Base-by-base conservation (phyloP, 2,113 vertebrate genomes). In the Harpagus bidentatus region DNA sequence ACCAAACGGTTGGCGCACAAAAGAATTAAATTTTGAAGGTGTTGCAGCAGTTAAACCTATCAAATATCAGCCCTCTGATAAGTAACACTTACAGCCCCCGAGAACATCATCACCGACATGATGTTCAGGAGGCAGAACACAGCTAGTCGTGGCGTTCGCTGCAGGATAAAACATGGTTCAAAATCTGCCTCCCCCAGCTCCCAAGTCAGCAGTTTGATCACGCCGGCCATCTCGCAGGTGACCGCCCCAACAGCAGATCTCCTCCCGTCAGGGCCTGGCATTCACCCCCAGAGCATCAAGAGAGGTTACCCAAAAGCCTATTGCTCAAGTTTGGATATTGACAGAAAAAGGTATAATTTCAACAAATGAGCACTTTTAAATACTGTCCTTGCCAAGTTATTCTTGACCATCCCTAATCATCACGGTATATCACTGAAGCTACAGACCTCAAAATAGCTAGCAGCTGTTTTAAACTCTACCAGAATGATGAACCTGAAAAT, bases 171-270 rank as follows among this genome's bases (percentile, higher is more conserved):
- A 66, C 3, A 50, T 2, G 7, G 52, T 5, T 91, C 34, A 71
- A 52, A 85, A 55, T 31, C 21, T 31, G 11, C 23, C 71, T 78
- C 20, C 23, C 11, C 47, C 55, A 67, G 32, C 38, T 81, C 47
- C 38, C 48, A 74, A 55, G 29, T 8, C 62, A 82, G 22, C 34
- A 50, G 29, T 34, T 69, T 20, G 56, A 48, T 72, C 47, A 38
- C 0, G 0, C 4, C 19, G 47, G 17, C 14, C 26, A 34, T 31
- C 40, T 69, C 2, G 0, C 19, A 61, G 34, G 16, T 45, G 48
- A 62, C 34, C 89, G 50, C 19, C 23, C 40, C 59, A 78, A 22
- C 11, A 74, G 11, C 53, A 81, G 31, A 13, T 42, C 20, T 78
- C 36, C 10, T 59, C 21, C 1, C 1, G 6, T 28, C 52, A 81